phyloP scores from a whole-genome alignment of 1,140 invertebrate species.

The Philotrypesis tridentata region DNA sequence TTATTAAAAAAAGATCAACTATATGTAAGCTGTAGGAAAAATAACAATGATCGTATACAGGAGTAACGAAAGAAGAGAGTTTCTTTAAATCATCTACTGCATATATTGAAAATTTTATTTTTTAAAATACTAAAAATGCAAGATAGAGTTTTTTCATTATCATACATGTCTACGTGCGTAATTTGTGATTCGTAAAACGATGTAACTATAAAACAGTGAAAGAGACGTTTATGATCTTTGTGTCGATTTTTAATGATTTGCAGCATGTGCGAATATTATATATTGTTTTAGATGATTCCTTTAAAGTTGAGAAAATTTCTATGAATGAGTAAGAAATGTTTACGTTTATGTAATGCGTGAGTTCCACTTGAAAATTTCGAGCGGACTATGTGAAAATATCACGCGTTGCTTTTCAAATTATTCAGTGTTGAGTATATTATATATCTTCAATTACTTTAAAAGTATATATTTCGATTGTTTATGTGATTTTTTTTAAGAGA shows the following conservation, averaged over 20 bases:
- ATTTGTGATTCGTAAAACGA: constrained; percentile 48
- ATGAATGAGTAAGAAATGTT: neutral
- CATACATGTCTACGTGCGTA: constrained; percentile 48
- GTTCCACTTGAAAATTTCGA: neutral
- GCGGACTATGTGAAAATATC: constrained; percentile 7
- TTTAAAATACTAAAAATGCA: neutral
- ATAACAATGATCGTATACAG: constrained; percentile 18
- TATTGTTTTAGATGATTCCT: constrained; percentile 31
- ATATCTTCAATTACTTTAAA: constrained; percentile 33
- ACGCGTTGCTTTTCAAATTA: neutral
- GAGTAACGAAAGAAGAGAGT: constrained; percentile 4
- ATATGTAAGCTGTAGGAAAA: constrained; percentile 33
- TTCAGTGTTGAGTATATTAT: constrained; percentile 24
- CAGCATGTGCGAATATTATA: constrained; percentile 5
- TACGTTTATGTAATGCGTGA: neutral
- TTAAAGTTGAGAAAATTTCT: constrained; percentile 19
- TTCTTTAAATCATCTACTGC: neutral
- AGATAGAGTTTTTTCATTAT: constrained; percentile 7
- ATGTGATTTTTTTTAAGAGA: constrained; percentile 13
- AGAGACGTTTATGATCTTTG: constrained; percentile 34
- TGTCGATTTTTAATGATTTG: constrained; percentile 12
- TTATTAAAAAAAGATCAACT: neutral
- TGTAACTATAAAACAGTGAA: constrained; percentile 44
- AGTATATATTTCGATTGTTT: constrained; percentile 42
- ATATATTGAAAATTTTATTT: constrained; percentile 37